Percentiles rank a stretch among this genome's conserved stretches.
Conservation (phyloP, 2,888 invertebrate genomes). For the Dasysyrphus tricinctus region DNA sequence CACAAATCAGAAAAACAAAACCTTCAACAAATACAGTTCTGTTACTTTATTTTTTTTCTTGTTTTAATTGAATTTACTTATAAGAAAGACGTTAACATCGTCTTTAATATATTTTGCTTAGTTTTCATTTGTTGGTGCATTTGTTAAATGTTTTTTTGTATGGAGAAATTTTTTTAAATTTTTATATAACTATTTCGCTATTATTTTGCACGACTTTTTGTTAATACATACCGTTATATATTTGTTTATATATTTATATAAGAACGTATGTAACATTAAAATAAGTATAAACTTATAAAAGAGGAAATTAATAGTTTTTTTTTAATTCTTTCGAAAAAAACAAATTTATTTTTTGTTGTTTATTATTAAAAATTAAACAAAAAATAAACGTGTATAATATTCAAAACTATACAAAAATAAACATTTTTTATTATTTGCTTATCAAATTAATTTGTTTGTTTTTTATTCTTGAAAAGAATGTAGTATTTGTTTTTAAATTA, state of each 20-base stretch:
- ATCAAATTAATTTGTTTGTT: conserved; percentile 5
- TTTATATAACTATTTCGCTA: conserved; percentile 43
- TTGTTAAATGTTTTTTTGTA: conserved; percentile 42
- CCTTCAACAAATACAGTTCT: conserved; percentile 53
- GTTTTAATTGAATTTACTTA: conserved; percentile 62
- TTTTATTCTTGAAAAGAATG: conserved; percentile 29
- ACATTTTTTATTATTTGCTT: conserved; percentile 1
- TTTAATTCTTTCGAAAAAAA: conserved; percentile 21
- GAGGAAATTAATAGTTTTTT: conserved; percentile 24
- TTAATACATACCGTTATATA: conserved; percentile 39
- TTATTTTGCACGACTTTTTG: conserved; percentile 58
- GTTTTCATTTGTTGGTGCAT: conserved; percentile 15
- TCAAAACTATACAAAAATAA: conserved; percentile 50
- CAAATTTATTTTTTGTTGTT: conserved; percentile 25
- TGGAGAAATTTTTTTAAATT: conserved; percentile 4
- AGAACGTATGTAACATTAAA: conserved; percentile 52
- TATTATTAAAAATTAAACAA: conserved; percentile 16
- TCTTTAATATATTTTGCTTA: conserved; percentile 44
- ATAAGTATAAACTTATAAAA: conserved; percentile 46
- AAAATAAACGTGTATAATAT: conserved; percentile 44
- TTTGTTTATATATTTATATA: conserved; percentile 30
- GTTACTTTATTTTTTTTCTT: conserved; percentile 55
- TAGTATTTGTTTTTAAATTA: conserved; percentile 34
- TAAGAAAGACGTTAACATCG: conserved; percentile 63
- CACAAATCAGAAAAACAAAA: neutral